A percentile compares a stretch with the other conserved stretches of the same genome.
Conservation (phyloP, 2,113 vertebrate genomes). For the Notarius lentiginosus region DNA sequence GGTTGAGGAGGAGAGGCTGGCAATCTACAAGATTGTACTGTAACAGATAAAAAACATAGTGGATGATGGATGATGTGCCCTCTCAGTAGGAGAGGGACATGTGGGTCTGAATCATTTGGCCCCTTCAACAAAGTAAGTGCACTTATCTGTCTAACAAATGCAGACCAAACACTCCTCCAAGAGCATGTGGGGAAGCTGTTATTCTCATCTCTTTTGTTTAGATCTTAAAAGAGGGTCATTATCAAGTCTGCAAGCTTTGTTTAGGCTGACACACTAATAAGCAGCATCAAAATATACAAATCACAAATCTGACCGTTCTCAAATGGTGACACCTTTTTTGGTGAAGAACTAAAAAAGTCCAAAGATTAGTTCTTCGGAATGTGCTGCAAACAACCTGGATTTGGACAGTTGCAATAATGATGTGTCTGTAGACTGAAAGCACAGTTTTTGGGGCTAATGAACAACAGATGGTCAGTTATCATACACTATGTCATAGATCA, state of each 20-base stretch:
- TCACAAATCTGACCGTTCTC: not conserved
- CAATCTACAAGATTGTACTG: not conserved
- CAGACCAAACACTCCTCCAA: constrained; percentile 30
- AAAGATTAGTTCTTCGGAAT: not conserved
- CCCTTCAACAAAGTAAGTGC: constrained; percentile 51
- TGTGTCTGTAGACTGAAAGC: not conserved
- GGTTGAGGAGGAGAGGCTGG: not conserved
- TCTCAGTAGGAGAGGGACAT: not conserved
- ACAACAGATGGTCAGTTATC: not conserved
- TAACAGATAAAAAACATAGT: constrained; percentile 12
- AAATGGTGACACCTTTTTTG: constrained; percentile 8
- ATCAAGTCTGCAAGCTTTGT: constrained; percentile 17
- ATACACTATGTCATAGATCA: not conserved
- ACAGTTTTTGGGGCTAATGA: not conserved
- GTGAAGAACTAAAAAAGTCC: not conserved
- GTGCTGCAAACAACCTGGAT: not conserved
- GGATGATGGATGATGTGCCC: constrained; percentile 18
- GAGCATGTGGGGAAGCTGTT: not conserved
- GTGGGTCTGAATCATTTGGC: constrained; percentile 53
- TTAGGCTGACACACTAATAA: constrained; percentile 16
- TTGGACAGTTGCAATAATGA: not conserved
- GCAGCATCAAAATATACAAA: constrained; percentile 27
- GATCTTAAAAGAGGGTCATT: constrained; percentile 15
- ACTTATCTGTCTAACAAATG: constrained; percentile 53
- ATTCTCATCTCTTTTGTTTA: constrained; percentile 34